Evolutionary conservation across 2,113 vertebrate species (phyloP), one percentile per base, ranked within the genome.

Genomic region (Tragelaphus scriptus): DNA sequence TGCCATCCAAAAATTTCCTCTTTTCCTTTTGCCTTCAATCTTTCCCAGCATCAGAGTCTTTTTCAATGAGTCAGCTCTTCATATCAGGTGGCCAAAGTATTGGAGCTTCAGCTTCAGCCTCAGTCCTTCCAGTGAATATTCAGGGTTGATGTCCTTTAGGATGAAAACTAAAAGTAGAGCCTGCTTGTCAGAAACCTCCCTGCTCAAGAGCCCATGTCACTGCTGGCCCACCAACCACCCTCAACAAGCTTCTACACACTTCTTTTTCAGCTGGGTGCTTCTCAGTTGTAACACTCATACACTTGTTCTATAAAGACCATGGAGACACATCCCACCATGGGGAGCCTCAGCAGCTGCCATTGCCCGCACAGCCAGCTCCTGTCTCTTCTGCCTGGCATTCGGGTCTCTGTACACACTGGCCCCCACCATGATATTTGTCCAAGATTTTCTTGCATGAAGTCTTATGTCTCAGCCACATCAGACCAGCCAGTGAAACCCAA

Each of bases 181-280:
- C 30, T 63, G 32, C 44, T 65, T 68, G 80, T 47, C 44, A n/a
- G 32, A 80, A 58, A 13, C 30, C 17, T 16, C 9, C 16, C 19
- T 2, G 19, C 47, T 49, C 25, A 17, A 89, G 59, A 44, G 16
- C 40, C 26, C 12, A 9, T 5, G 53, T 23, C 58, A 26, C 16
- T 2, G 0, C 32, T 21, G 26, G 14, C 58, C 2, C 0, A 9
- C 25, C n/a, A 47, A 23, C 23, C 28, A 7, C 13, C 47, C 7
- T 11, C 3, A 12, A 14, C n/a, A 19, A 23, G 21, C 81, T 30
- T 30, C 28, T 49, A 6, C 32, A 44, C 17, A 40, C 26, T 49
- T 17, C 5, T 49, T 63, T 77, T 75, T n/a, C 47, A 75, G 28
- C 23, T 32, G 7, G 23, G 14, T 85, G 44, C 51, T 56, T 79